A percentile compares a stretch with the other conserved stretches of the same genome.
phyloP scores from a whole-genome alignment of 2,888 invertebrate genomes.

The Amiota communis region DNA sequence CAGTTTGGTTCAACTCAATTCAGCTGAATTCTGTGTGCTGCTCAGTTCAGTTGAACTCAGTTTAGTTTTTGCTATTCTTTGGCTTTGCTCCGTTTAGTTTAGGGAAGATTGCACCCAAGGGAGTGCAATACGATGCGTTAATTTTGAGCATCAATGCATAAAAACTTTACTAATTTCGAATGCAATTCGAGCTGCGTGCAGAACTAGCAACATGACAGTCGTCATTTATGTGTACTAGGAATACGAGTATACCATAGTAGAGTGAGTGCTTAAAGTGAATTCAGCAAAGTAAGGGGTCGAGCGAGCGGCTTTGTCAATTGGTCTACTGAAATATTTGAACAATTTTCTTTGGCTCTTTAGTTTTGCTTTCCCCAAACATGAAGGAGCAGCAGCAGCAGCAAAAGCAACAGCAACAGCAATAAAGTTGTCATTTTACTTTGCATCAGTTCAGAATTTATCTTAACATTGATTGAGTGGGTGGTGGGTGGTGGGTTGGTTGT shows the following conservation, averaged over 20 bases:
- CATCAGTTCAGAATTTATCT: no score
- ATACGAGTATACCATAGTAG: no score
- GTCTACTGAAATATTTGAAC: not conserved
- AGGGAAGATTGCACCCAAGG: not conserved
- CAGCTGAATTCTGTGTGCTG: no score
- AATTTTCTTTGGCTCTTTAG: constrained; percentile 5
- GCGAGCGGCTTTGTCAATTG: not conserved
- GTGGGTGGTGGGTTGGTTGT: no score
- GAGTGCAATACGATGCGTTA: constrained; percentile 25
- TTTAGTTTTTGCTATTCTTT: not conserved
- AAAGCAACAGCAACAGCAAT: not conserved
- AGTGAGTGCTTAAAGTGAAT: no score
- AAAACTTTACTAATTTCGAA: constrained; percentile 17
- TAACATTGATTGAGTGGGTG: no score
- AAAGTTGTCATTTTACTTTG: no score
- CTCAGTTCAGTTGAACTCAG: no score
- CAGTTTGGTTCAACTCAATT: no score
- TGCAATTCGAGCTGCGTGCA: not conserved
- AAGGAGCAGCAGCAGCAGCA: not conserved
- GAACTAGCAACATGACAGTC: no score
- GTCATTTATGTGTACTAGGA: no score
- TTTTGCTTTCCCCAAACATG: not conserved
- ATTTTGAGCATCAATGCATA: constrained; percentile 19
- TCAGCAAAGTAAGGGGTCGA: not conserved
- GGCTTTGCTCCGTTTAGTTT: constrained; percentile 11